These are phyloP conservation scores for Furcula furcula DNA, from an alignment of 2,888 invertebrate species.

Conservation along the genomic window DNA sequence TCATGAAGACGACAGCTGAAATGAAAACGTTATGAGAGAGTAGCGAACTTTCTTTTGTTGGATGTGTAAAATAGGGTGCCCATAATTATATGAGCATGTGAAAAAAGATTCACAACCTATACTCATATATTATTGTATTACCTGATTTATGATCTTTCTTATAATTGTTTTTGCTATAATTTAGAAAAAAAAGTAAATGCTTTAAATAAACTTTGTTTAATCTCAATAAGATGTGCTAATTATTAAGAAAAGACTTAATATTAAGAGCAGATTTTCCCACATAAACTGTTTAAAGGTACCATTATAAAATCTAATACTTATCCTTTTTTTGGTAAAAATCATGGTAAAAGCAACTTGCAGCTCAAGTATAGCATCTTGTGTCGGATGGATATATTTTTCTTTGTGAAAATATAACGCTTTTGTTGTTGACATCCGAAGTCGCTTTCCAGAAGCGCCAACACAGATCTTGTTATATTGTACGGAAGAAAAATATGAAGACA, in stretches of 20 bases:
- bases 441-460: slow-evolving; percentile 26
- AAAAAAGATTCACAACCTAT: too few species aligned
- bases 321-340: neutral
- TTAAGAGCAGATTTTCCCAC: too few species aligned
- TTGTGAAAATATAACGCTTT: slow-evolving; percentile 39
- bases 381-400: slow-evolving; percentile 40
- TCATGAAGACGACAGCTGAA: slow-evolving; percentile 32
- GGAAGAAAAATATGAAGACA: neutral
- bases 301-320: too few species aligned
- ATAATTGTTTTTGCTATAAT: too few species aligned
- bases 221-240: too few species aligned
- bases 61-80: slow-evolving; percentile 26
- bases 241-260: too few species aligned
- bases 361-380: slow-evolving; percentile 29
- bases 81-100: slow-evolving; percentile 12
- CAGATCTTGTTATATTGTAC: slow-evolving; percentile 13
- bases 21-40: slow-evolving; percentile 39
- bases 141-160: too few species aligned
- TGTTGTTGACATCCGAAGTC: slow-evolving; percentile 31
- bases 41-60: slow-evolving; percentile 39
- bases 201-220: too few species aligned
- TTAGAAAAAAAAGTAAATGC: too few species aligned
- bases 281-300: too few species aligned
- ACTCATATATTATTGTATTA: too few species aligned
- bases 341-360: slow-evolving; percentile 10